A percentile compares a stretch with the other conserved stretches of the same genome.
Evolutionary conservation across 2,888 invertebrate species (phyloP).

Genomic region (Scaptomyza flava): DNA sequence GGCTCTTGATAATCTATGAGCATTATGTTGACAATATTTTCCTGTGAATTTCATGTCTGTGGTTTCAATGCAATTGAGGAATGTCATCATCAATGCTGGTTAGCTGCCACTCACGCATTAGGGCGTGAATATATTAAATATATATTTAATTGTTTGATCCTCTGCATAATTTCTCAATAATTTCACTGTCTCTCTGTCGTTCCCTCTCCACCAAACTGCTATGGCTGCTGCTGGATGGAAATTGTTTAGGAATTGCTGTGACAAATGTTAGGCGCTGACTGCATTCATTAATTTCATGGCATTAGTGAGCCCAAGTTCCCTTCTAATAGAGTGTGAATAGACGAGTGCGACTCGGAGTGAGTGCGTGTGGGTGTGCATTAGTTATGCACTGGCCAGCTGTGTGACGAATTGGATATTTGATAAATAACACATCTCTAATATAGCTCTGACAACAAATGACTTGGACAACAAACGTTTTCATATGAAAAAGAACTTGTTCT

Average conservation of each 20-base stretch:
- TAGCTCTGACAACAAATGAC: constrained; percentile 47
- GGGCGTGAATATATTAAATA: constrained; percentile 80
- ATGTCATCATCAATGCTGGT: constrained; percentile 52
- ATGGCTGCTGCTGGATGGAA: constrained; percentile 36
- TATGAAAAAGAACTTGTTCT: constrained; percentile 21
- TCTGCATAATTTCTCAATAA: constrained; percentile 76
- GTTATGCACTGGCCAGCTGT: constrained; percentile 58
- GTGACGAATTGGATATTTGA: constrained; percentile 73
- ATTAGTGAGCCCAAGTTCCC: constrained; percentile 40
- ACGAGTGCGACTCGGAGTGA: constrained; percentile 37
- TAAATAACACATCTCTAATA: constrained; percentile 60
- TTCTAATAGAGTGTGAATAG: constrained; percentile 64
- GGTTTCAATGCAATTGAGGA: constrained; percentile 40
- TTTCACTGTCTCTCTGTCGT: constrained; percentile 44
- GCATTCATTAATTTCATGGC: constrained; percentile 74
- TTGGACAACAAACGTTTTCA: constrained; percentile 2
- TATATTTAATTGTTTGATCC: constrained; percentile 77
- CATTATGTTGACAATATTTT: constrained; percentile 80
- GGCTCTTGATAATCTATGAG: constrained; percentile 70
- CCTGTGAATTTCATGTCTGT: constrained; percentile 70
- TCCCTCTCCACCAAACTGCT: constrained; percentile 11
- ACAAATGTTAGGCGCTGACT: constrained; percentile 72
- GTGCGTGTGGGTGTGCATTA: constrained; percentile 45
- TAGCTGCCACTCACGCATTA: constrained; percentile 48
- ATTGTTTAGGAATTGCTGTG: constrained; percentile 65